A percentile compares a stretch with the other conserved stretches of the same genome.
These are phyloP conservation scores for Epizoanthus fatuus DNA, from an alignment of 92 coral and sea anemone genomes.

Conservation along the genomic window DNA sequence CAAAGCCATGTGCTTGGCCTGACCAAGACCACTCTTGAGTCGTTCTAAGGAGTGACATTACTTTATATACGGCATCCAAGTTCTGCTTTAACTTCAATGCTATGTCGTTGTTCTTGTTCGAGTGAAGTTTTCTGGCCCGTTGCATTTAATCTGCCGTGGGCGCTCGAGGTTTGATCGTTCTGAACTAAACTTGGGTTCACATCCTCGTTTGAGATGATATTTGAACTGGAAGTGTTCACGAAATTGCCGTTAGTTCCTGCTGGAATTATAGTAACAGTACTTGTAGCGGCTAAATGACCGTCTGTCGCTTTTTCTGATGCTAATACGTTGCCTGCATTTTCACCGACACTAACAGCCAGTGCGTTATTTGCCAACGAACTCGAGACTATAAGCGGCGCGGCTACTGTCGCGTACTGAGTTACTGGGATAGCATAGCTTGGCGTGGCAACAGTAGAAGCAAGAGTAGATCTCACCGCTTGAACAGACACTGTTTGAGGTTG, in stretches of 20 bases:
- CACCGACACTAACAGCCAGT: constrained; percentile 68
- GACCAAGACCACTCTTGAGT: constrained; percentile 22
- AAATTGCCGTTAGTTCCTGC: constrained; percentile 51
- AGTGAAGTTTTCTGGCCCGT: constrained; percentile 25
- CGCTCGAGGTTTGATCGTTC: constrained; percentile 32
- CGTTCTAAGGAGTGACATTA: constrained; percentile 7
- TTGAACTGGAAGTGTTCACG: constrained; percentile 50
- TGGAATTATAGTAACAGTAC: constrained; percentile 57
- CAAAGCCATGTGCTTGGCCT: constrained; percentile 47
- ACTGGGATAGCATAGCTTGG: constrained; percentile 94
- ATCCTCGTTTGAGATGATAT: constrained; percentile 27
- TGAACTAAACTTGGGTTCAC: constrained; percentile 28
- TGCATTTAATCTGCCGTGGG: constrained; percentile 18
- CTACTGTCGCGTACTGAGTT: constrained; percentile 74
- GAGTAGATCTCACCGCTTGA: constrained; percentile 85
- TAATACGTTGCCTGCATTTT: constrained; percentile 68
- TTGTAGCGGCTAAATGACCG: constrained; percentile 60
- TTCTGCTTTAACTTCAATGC: constrained; percentile 93
- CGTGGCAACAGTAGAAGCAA: constrained; percentile 81
- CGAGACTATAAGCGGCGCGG: constrained; percentile 77
- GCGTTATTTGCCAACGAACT: constrained; percentile 74
- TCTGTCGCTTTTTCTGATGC: constrained; percentile 83
- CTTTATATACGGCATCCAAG: constrained; percentile 89
- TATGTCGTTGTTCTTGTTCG: constrained; percentile 62
- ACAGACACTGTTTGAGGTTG: constrained; percentile 79